Base-by-base conservation (phyloP, 2,113 vertebrate genomes). In the Suncus etruscus region DNA sequence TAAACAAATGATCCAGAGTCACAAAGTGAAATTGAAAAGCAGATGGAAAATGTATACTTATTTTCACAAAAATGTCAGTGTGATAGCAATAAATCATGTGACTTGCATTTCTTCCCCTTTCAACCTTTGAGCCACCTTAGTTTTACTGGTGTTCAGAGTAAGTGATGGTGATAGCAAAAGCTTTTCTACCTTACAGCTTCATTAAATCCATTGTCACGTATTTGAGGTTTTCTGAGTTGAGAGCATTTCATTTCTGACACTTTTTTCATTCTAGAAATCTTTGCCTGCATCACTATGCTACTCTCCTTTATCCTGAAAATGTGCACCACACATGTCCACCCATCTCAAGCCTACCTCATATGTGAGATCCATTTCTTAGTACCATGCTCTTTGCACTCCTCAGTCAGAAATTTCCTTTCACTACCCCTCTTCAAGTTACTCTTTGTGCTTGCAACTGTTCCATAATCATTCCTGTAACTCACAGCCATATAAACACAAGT, bases 31-130 rank as follows among this genome's bases (percentile, higher is more conserved):
- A 77, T 27, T 22, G 45, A 74, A 93, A 92, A 94, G 72, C 92
- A 95, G 92, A 86, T 90, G 92, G 86, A 77, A 88, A 86, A 86
- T 75, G 89, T 78, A 74, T 61, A 86, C 87, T 74, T 93, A 82
- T 90, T 94, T 81, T 65, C 65, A 47, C 73, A 86, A 65, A 78
- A 75, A 39, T 32, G 48, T 81, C 95, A 29, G 1, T 39, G 79
- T 90, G 68, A 51, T 61, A 84, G 22, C 75, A 29, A 50, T 22
- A 91, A 75, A 58, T 65, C 66, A n/a, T 0, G 11, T 25, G 93
- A 87, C 16, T 89, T 79, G 58, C 25, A 80, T 87, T 58, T 50
- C 54, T 31, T 75, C 61, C 82, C 82, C 73, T 89, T 68, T 87
- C 76, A 50, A 77, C 29, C 5, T 50, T 90, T 50, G 66, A 47